Percentiles rank a stretch among this genome's conserved stretches.
phyloP scores from a whole-genome alignment of 2,113 vertebrate genomes.

The Crotalus tigris region DNA sequence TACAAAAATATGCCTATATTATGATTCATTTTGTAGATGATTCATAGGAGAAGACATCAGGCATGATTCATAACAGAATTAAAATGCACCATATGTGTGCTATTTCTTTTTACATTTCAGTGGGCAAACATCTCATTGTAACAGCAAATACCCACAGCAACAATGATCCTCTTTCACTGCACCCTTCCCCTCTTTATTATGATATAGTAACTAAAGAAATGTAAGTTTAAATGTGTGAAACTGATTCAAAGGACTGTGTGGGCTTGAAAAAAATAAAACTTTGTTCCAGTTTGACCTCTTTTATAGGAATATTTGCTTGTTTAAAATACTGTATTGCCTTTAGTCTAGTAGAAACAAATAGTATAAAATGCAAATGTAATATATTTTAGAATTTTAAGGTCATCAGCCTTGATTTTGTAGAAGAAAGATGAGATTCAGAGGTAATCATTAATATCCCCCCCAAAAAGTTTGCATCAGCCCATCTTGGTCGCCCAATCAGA shows the following conservation, averaged over 20 bases:
- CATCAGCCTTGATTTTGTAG: not conserved
- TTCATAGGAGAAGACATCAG: not conserved
- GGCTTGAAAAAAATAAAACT: not conserved
- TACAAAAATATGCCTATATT: not conserved
- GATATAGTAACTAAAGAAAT: not conserved
- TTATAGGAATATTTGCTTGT: not conserved
- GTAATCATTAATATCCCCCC: not conserved
- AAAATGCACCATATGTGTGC: not conserved
- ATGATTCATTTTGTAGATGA: constrained; percentile 3
- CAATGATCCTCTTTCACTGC: not conserved
- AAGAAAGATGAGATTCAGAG: not conserved
- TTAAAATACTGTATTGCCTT: not conserved
- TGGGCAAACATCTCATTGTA: not conserved
- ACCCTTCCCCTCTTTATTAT: not conserved
- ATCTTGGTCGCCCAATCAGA: not conserved
- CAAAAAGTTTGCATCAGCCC: not conserved
- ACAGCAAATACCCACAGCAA: not conserved
- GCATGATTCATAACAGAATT: not conserved
- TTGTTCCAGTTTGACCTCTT: not conserved
- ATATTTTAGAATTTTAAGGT: not conserved
- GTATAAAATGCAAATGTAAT: not conserved
- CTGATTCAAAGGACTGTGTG: not conserved
- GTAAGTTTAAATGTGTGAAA: not conserved
- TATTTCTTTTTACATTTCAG: not conserved
- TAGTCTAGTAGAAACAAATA: not conserved